Percentiles rank a stretch among this genome's conserved stretches.
Evolutionary conservation across 2,888 invertebrate genomes (phyloP).

Genomic region (Philopedon plagiatum): DNA sequence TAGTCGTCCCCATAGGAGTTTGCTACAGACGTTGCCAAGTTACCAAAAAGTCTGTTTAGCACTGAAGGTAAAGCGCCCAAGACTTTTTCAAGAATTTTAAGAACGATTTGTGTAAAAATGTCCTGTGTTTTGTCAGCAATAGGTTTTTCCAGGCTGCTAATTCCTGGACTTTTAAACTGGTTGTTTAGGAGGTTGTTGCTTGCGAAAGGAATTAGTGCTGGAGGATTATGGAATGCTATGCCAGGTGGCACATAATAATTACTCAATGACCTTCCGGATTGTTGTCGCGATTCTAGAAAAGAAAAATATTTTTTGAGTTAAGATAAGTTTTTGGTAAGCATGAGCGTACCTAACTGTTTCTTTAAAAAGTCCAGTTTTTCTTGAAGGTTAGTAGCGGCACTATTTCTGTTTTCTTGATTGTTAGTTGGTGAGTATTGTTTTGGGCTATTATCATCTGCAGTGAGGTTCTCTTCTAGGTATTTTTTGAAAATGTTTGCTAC

Average conservation of each 20-base stretch:
- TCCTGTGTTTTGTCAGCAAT: conserved; percentile 37
- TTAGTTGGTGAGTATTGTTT: neutral
- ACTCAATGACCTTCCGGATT: conserved; percentile 17
- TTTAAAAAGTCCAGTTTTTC: conserved; percentile 57
- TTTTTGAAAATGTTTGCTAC: conserved; percentile 34
- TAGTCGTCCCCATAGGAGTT: conserved; percentile 51
- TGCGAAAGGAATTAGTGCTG: neutral
- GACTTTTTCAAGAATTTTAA: conserved; percentile 64
- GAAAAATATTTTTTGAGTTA: conserved; percentile 30
- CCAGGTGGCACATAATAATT: conserved; percentile 8
- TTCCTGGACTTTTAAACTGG: neutral
- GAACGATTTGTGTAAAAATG: conserved; percentile 53
- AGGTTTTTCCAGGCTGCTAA: neutral
- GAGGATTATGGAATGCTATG: conserved; percentile 19
- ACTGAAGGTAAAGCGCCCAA: conserved; percentile 60
- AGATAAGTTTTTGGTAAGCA: conserved; percentile 26
- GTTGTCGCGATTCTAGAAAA: conserved; percentile 30
- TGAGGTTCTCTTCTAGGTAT: conserved; percentile 36
- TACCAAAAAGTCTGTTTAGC: conserved; percentile 60
- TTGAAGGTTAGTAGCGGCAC: conserved; percentile 53
- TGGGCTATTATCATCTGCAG: neutral
- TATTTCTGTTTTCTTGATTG: conserved; percentile 21
- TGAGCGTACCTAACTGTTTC: conserved; percentile 63
- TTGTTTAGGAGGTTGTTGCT: neutral
- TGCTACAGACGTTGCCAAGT: conserved; percentile 51